Percentiles rank a stretch among this genome's conserved stretches.
These are phyloP conservation scores for Glaucopsyche alexis DNA, from an alignment of 2,888 invertebrate species.

Conservation along the genomic window DNA sequence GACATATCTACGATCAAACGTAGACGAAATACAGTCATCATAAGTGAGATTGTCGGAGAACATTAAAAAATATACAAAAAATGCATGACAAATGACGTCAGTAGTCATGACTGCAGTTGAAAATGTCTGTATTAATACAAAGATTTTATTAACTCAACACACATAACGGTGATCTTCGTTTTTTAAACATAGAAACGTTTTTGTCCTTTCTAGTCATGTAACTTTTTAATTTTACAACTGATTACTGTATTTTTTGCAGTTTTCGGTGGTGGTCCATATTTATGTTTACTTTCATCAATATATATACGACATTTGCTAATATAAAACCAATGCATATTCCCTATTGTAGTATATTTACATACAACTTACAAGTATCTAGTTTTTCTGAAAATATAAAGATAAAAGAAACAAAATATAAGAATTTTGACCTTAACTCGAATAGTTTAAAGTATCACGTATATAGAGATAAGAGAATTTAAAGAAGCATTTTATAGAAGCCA, in stretches of 20 bases:
- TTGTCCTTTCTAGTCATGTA: background rate
- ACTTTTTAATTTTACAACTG: too few relatives aligned
- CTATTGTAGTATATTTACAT: too few relatives aligned
- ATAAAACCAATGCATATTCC: background rate
- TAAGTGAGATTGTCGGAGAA: too few relatives aligned
- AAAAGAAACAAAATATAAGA: background rate
- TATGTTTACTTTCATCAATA: background rate
- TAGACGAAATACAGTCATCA: too few relatives aligned
- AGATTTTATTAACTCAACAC: too few relatives aligned
- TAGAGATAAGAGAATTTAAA: slow-evolving; percentile 6
- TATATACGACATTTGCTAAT: background rate
- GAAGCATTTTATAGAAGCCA: slow-evolving; percentile 35
- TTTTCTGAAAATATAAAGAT: background rate
- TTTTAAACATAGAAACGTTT: too few relatives aligned
- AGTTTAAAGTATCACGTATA: background rate
- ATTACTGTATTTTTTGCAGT: too few relatives aligned
- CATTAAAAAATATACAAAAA: too few relatives aligned
- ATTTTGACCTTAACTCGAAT: background rate
- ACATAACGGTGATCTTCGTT: too few relatives aligned
- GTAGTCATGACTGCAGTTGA: background rate
- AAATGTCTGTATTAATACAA: too few relatives aligned
- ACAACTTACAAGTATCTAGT: background rate
- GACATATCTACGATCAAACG: too few relatives aligned
- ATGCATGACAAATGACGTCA: too few relatives aligned
- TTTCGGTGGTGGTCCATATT: background rate